Evolutionary conservation across 2,888 invertebrate genomes (phyloP).

Genomic region (Ormyrus thymus): DNA sequence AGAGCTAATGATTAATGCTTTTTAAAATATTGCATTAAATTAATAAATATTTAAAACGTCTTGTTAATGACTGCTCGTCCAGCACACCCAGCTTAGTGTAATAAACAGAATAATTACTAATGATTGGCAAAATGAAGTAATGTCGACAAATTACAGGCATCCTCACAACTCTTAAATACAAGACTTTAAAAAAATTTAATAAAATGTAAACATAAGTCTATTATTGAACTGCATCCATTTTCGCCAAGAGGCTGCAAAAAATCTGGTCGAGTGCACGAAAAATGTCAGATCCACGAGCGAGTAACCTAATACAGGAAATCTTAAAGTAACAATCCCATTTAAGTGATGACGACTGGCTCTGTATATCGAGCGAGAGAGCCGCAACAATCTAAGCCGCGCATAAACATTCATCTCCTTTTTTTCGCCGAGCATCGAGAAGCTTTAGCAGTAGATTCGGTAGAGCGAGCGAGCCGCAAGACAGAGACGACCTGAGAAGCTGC

Average conservation of each 20-base stretch:
- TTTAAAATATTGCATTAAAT: no score
- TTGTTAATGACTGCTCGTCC: neutral
- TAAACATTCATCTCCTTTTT: conserved; percentile 41
- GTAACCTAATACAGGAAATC: conserved; percentile 16
- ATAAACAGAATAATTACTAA: conserved; percentile 28
- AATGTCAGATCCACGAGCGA: neutral
- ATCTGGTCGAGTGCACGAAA: neutral
- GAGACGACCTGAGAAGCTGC: neutral
- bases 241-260: neutral
- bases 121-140: conserved; percentile 15
- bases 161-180: neutral
- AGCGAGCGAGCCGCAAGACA: neutral
- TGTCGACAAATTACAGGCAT: conserved; percentile 11
- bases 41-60: neutral
- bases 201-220: no score
- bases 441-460: conserved; percentile 19
- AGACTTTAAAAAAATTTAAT: neutral
- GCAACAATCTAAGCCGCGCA: conserved; percentile 1
- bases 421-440: neutral
- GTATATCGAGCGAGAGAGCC: neutral
- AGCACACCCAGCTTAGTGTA: neutral
- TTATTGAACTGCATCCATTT: no score
- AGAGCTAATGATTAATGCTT: no score
- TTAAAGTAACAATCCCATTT: conserved; percentile 24
- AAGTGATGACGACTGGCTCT: neutral